Evolutionary conservation across 2,113 vertebrate genomes (phyloP), one percentile per base, ranked within the genome.

Genomic region (Sylvicapra grimmia): DNA sequence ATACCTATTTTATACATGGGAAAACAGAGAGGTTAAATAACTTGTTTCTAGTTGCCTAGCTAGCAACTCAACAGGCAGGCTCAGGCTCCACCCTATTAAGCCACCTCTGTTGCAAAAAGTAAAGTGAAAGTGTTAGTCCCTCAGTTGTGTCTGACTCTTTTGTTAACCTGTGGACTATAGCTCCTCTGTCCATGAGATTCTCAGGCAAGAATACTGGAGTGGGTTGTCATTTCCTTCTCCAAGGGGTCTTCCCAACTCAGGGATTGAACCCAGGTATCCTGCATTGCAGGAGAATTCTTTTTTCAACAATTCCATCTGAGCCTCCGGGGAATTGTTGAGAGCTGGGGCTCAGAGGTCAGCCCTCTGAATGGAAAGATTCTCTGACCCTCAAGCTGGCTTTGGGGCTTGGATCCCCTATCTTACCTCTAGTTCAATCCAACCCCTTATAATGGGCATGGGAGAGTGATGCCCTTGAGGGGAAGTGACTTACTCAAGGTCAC

Each of bases 401-500:
- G 82, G 85, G 61, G 68, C 72, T 59, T 82, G 14, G 40, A 89
- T 65, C 8, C 5, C 51, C 44, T 49, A 18, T 47, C 58, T 86
- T 18, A 77, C 51, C 58, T 96, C 63, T 54, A 89, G 56, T 84
- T 92, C 61, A 92, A 23, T 49, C 31, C 10, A 83, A 59, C 12
- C 18, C 59, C 79, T 89, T 90, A 54, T 13, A 85, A 82, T 29
- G 31, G 80, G 63, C n/a, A 63, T 6, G 25, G n/a, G 92, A 75
- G 96, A 97, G 95, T 85, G 72, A 93, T 40, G 8, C 58, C 40
- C 33, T 90, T 13, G n/a, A 93, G 80, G 40, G 95, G 96, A 98
- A 98, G 82, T 97, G 94, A 96, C 94, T 94, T 97, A 92, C 15
- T 92, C 72, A 85, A 77, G 89, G 89, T 94, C 82, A 79, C 0